Conservation (phyloP, 1,140 invertebrate species). For the Heliconius hewitsoni region DNA sequence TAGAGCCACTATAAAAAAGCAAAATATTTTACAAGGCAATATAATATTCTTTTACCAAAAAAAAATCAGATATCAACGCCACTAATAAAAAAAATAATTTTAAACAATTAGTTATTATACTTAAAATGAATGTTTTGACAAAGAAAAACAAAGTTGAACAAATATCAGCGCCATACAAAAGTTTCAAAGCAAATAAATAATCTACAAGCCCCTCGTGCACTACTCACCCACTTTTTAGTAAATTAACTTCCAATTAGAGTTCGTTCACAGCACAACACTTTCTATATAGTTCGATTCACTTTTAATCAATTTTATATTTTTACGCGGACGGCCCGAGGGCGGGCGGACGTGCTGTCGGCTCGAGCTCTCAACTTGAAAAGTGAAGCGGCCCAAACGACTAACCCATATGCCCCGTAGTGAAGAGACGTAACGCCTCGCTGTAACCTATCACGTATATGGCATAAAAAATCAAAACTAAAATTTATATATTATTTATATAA, state of each 20-base stretch:
- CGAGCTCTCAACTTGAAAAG: conserved; percentile 29
- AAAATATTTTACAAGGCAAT: not conserved
- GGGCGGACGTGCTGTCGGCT: conserved; percentile 44
- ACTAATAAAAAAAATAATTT: no score
- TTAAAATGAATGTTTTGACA: not conserved
- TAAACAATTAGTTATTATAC: not conserved
- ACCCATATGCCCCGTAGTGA: not conserved
- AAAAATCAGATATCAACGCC: no score
- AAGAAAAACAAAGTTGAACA: not conserved
- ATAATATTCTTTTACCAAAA: no score
- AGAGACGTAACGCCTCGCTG: not conserved
- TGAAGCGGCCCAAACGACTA: conserved; percentile 20
- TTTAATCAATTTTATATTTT: not conserved
- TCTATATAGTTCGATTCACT: conserved; percentile 2
- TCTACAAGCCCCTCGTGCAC: not conserved
- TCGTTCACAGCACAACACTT: conserved; percentile 10
- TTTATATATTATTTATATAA: not conserved
- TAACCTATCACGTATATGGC: not conserved
- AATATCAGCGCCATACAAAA: not conserved
- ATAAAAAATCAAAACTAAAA: not conserved
- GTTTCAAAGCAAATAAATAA: not conserved
- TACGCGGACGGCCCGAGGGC: conserved; percentile 30
- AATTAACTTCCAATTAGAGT: conserved; percentile 20
- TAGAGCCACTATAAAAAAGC: not conserved
- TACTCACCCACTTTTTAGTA: conserved; percentile 43